Conservation (phyloP, 2,888 invertebrate genomes). For the Hoplodrina blanda region DNA sequence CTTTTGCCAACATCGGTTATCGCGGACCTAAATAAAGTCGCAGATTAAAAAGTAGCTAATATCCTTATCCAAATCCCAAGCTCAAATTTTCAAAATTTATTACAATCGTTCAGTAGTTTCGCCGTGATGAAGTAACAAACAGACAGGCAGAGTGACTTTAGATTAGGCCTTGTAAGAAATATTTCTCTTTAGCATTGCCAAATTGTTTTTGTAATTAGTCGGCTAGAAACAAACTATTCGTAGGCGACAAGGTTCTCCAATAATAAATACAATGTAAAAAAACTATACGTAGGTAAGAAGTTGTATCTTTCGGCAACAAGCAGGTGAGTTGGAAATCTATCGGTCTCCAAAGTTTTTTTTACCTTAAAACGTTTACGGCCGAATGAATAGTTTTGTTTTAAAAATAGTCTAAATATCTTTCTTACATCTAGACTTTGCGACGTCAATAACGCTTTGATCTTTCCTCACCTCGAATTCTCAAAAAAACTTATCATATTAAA, state of each 20-base stretch:
- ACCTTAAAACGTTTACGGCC: neutral
- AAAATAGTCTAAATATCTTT: conserved; percentile 2
- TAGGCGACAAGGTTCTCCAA: conserved; percentile 22
- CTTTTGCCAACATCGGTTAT: too few species aligned
- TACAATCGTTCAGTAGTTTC: too few species aligned
- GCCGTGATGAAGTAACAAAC: neutral
- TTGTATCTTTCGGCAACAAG: neutral
- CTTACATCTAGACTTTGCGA: conserved; percentile 11
- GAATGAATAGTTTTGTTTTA: conserved; percentile 2
- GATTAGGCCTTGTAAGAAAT: neutral
- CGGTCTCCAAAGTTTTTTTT: neutral
- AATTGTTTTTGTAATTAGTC: conserved; percentile 39
- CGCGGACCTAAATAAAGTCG: too few species aligned
- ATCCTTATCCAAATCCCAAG: too few species aligned
- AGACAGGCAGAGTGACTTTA: neutral
- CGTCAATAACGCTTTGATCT: neutral
- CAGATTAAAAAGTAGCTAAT: too few species aligned
- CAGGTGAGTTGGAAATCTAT: neutral
- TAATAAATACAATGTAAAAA: conserved; percentile 8
- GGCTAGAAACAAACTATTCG: neutral
- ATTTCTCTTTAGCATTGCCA: conserved; percentile 13
- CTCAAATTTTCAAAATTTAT: too few species aligned
- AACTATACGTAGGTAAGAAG: neutral
- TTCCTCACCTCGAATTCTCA: neutral
- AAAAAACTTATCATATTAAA: neutral